Evolutionary conservation across 2,797 vertebrate species (phyloP).

Genomic region (Caiman crocodilus): DNA sequence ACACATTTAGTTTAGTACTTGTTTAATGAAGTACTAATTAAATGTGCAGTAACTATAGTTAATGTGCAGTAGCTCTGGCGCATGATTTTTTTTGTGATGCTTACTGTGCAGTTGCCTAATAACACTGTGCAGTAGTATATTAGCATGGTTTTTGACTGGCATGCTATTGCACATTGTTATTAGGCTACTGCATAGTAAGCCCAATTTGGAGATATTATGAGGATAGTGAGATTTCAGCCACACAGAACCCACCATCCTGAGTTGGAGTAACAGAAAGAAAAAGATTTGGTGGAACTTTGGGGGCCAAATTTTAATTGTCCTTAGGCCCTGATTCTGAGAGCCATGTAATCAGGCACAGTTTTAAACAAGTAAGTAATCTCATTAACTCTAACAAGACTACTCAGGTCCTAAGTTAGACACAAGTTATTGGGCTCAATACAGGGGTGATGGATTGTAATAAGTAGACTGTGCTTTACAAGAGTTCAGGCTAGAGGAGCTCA

Average conservation of each 20-base stretch:
- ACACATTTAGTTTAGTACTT: too few relatives aligned
- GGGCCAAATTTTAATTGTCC: constrained; percentile 64
- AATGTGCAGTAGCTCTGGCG: too few relatives aligned
- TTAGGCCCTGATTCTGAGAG: constrained; percentile 59
- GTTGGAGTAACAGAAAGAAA: constrained; percentile 42
- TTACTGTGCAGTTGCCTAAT: too few relatives aligned
- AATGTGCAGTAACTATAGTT: too few relatives aligned
- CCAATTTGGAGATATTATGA: constrained; percentile 21
- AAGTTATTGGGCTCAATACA: constrained; percentile 69
- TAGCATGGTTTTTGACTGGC: too few relatives aligned
- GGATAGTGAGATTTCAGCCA: constrained; percentile 18
- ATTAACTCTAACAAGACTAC: constrained; percentile 65
- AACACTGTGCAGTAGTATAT: too few relatives aligned
- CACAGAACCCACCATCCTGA: not conserved
- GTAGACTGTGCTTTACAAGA: constrained; percentile 62
- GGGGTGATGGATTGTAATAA: constrained; percentile 62
- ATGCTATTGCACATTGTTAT: too few relatives aligned
- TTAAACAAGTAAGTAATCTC: constrained; percentile 69
- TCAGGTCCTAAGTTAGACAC: constrained; percentile 23
- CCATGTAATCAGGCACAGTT: constrained; percentile 62
- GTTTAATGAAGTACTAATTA: too few relatives aligned
- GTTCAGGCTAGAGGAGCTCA: constrained; percentile 25
- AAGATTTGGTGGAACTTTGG: not conserved
- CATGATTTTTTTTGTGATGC: too few relatives aligned
- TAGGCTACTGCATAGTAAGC: not conserved